Percentiles rank a stretch among this genome's conserved stretches.
These are phyloP conservation scores for Harmothoe impar DNA, from an alignment of 2,888 invertebrate genomes.

Conservation along the genomic window DNA sequence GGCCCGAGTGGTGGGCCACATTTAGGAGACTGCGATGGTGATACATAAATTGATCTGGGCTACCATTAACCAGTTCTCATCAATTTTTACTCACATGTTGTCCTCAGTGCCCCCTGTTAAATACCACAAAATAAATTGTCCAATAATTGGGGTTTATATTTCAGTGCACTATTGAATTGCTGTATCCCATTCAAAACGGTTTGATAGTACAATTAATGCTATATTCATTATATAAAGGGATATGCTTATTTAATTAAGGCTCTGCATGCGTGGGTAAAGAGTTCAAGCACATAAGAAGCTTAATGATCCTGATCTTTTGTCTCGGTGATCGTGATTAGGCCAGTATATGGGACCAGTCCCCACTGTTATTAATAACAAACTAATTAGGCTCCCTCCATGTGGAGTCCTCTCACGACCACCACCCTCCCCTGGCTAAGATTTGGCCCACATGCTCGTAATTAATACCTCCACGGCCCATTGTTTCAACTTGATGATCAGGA, in stretches of 20 bases:
- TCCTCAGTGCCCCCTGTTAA: neutral
- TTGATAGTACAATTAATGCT: neutral
- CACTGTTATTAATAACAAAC: constrained; percentile 52
- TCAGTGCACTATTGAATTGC: too few species aligned
- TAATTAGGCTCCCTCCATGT: constrained; percentile 26
- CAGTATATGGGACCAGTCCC: neutral
- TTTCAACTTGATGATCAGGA: neutral
- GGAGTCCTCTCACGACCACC: constrained; percentile 20
- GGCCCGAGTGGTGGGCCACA: neutral
- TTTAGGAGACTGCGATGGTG: neutral
- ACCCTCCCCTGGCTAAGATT: constrained; percentile 38
- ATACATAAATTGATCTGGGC: neutral
- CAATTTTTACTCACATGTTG: neutral
- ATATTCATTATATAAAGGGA: neutral
- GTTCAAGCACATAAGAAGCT: constrained; percentile 41
- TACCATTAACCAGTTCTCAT: constrained; percentile 1
- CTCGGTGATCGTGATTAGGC: constrained; percentile 25
- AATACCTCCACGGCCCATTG: constrained; percentile 27
- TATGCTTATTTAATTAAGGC: neutral
- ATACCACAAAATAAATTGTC: neutral
- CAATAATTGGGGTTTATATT: neutral
- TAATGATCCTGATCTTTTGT: constrained; percentile 51
- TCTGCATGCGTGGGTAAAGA: neutral
- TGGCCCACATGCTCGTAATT: constrained; percentile 48
- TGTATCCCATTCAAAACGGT: neutral